Conservation (phyloP, 2,797 vertebrate species). For the Acipenser transmontanus region DNA sequence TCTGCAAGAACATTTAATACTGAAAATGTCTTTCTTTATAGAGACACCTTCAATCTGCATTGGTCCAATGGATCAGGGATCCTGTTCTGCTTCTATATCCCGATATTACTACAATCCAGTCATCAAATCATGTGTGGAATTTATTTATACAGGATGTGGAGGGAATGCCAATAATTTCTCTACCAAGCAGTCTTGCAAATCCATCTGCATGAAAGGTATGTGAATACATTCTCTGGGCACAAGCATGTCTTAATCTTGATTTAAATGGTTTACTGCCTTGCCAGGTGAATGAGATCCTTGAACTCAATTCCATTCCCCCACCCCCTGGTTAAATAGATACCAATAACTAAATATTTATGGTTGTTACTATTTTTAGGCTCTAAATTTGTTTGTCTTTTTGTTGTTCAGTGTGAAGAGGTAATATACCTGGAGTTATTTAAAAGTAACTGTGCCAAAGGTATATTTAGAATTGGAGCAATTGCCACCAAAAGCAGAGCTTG, state of each 20-base stretch:
- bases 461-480: too few relatives aligned
- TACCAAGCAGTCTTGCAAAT: conserved; percentile 58
- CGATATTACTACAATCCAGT: conserved; percentile 78
- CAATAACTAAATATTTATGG: too few relatives aligned
- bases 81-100: conserved; percentile 72
- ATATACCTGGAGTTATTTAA: too few relatives aligned
- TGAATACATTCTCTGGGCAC: background rate
- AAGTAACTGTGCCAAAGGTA: too few relatives aligned
- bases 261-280: background rate
- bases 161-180: conserved; percentile 87
- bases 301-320: too few relatives aligned
- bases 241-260: background rate
- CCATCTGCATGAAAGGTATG: conserved; percentile 70
- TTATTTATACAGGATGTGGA: conserved; percentile 80
- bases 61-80: conserved; percentile 73
- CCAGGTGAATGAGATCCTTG: too few relatives aligned
- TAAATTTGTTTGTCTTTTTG: too few relatives aligned
- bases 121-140: conserved; percentile 69
- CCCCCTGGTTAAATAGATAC: too few relatives aligned
- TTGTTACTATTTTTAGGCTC: too few relatives aligned
- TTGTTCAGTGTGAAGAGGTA: too few relatives aligned
- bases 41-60: conserved; percentile 72
- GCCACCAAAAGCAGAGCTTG: too few relatives aligned
- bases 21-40: background rate
- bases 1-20: background rate